Evolutionary conservation across 1,140 invertebrate genomes (phyloP).

Genomic region (Caenorhabditis inopinata): DNA sequence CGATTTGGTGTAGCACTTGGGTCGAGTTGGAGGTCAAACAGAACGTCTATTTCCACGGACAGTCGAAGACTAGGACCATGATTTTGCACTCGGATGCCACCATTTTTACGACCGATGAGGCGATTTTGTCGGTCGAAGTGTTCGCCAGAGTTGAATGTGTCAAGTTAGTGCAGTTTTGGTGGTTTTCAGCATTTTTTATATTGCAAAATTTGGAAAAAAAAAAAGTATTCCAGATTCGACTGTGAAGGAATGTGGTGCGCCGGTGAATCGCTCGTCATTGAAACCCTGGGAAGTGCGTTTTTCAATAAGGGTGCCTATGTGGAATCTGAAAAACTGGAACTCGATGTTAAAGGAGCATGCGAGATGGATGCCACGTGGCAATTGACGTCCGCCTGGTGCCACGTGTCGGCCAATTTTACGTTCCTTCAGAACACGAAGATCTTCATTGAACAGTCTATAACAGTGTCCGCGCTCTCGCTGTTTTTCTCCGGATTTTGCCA

Average conservation of each 20-base stretch:
- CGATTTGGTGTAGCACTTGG: slow-evolving; percentile 34
- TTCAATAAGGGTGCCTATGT: slow-evolving; percentile 19
- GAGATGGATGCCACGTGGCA: slow-evolving; percentile 28
- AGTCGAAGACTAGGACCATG: background rate
- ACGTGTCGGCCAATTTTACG: background rate
- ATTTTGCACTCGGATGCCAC: background rate
- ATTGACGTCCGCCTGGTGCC: background rate
- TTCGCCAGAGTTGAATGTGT: slow-evolving; percentile 20
- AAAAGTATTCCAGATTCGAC: background rate
- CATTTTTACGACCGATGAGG: slow-evolving; percentile 10
- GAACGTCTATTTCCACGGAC: background rate
- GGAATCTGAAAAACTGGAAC: slow-evolving; percentile 32
- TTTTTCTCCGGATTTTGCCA: slow-evolving; percentile 11
- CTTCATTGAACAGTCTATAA: slow-evolving; percentile 26
- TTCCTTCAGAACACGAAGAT: background rate
- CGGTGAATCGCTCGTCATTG: background rate
- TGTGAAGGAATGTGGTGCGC: slow-evolving; percentile 39
- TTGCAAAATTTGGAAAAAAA: no score
- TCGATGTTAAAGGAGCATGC: background rate
- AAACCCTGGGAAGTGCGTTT: background rate
- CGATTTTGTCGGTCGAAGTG: slow-evolving; percentile 15
- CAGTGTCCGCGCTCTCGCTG: background rate
- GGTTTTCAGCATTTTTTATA: no score
- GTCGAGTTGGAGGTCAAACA: slow-evolving; percentile 33
- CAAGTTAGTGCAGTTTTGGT: background rate